Evolutionary conservation across 2,113 vertebrate genomes (phyloP), one percentile per base, ranked within the genome.

Genomic region (Myotis yumanensis): DNA sequence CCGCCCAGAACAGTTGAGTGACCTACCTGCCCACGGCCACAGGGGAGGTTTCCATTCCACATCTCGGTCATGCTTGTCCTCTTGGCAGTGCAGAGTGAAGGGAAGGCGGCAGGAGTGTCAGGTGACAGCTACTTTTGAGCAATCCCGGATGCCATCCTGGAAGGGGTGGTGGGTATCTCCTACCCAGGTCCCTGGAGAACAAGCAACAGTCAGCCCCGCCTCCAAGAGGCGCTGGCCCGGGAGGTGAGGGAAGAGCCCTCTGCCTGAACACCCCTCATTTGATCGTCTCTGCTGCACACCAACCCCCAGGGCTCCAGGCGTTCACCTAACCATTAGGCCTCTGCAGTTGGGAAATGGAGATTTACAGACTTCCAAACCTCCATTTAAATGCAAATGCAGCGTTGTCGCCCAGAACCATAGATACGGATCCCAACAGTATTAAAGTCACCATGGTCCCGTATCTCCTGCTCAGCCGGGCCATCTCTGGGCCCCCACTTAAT

Each of bases 341-440:
- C 86, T 11, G 90, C 0, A 0, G 95, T 77, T 68, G 62, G 86
- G 97, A 98, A 98, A 97, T 76, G 90, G 96, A 98, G 98, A 97
- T 98, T 98, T 98, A 98, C 98, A 97, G 97, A 97, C 62, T 93
- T 97, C 96, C 96, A 95, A 96, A 97, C 79, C 97, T 98, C 97
- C 96, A 98, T 98, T 98, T 98, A 98, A 98, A 98, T 98, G 98
- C 98, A 98, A 98, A 98, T 98, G 95, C 1, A 83, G 79, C 0
- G 0, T 94, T 96, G 95, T 95, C 23, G 71, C 96, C 96, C 0
- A 25, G 97, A 98, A 96, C 97, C 30, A 7, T 68, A 91, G 94
- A 97, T 96, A 97, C 59, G 91, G 93, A 97, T 96, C 98, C 32
- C 15, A 98, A 68, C 62, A 28, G 62, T 32, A 28, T 96, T 97